These are phyloP conservation scores for Eilema caniola DNA, from an alignment of 2,888 invertebrate species.

Conservation along the genomic window DNA sequence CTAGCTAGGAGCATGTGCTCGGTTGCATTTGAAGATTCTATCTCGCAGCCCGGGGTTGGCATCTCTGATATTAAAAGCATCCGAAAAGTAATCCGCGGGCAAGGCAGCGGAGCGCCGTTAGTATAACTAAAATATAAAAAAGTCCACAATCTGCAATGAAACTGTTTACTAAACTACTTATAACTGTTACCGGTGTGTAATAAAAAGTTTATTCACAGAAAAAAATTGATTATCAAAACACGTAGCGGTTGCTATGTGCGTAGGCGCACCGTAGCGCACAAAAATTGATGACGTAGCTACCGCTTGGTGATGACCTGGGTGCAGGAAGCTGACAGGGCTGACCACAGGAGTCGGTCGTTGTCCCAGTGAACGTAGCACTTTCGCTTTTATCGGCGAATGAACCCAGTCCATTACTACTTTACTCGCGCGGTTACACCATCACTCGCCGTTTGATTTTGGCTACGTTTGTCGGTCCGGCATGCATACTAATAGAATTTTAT, in stretches of 20 bases:
- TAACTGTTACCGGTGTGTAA: conserved; percentile 2
- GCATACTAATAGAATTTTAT: conserved; percentile 78
- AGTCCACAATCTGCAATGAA: background rate
- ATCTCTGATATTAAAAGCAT: background rate
- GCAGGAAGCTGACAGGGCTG: conserved; percentile 72
- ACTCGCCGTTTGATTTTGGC: conserved; percentile 73
- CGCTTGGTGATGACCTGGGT: conserved; percentile 64
- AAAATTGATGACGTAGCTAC: conserved; percentile 51
- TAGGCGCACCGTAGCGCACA: conserved; percentile 40
- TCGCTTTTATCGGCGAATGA: conserved; percentile 86
- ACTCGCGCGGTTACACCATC: conserved; percentile 84
- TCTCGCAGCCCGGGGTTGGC: background rate
- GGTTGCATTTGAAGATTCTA: no score
- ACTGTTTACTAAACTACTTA: background rate
- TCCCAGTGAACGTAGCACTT: conserved; percentile 85
- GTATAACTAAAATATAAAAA: background rate
- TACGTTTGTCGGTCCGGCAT: conserved; percentile 72
- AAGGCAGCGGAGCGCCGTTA: background rate
- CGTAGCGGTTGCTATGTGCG: conserved; percentile 32
- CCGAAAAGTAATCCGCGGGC: background rate
- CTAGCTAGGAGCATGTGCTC: no score
- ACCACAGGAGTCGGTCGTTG: conserved; percentile 83
- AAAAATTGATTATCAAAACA: conserved; percentile 20
- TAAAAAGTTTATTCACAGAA: background rate
- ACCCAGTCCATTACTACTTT: conserved; percentile 83